phyloP scores from a whole-genome alignment of 2,888 invertebrate genomes.

The Pyrrhosoma nymphula region DNA sequence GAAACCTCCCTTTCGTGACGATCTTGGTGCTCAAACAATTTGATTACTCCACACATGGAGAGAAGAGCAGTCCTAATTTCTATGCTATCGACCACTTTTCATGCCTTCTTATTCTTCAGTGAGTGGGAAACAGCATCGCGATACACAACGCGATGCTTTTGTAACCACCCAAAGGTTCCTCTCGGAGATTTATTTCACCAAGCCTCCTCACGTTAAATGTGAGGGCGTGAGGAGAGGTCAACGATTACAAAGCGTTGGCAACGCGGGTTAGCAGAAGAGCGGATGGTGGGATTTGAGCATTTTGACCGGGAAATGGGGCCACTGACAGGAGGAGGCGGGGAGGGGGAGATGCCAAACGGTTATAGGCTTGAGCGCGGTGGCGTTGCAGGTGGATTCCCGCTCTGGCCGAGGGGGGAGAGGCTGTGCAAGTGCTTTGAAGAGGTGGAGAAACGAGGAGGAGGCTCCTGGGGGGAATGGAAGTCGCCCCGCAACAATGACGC shows the following conservation, averaged over 20 bases:
- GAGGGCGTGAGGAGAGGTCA: background rate
- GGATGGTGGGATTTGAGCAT: background rate
- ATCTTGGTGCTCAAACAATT: background rate
- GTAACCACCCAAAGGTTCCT: background rate
- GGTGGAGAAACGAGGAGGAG: background rate
- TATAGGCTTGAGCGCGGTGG: background rate
- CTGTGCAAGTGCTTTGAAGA: background rate
- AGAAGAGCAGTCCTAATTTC: background rate
- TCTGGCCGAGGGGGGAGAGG: background rate
- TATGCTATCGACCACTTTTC: background rate
- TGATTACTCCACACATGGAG: background rate
- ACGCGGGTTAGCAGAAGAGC: background rate
- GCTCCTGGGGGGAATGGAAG: background rate
- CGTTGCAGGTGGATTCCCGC: background rate
- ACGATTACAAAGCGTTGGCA: background rate
- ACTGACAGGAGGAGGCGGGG: background rate
- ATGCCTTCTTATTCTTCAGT: background rate
- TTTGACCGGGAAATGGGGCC: conserved; percentile 18
- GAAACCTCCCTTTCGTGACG: background rate
- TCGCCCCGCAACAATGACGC: conserved; percentile 43
- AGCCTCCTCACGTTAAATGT: background rate
- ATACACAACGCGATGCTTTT: background rate
- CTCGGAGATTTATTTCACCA: background rate
- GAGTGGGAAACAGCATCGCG: background rate
- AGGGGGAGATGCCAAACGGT: background rate